Conservation (phyloP, 2,888 invertebrate species). For the Podabrus alpinus region DNA sequence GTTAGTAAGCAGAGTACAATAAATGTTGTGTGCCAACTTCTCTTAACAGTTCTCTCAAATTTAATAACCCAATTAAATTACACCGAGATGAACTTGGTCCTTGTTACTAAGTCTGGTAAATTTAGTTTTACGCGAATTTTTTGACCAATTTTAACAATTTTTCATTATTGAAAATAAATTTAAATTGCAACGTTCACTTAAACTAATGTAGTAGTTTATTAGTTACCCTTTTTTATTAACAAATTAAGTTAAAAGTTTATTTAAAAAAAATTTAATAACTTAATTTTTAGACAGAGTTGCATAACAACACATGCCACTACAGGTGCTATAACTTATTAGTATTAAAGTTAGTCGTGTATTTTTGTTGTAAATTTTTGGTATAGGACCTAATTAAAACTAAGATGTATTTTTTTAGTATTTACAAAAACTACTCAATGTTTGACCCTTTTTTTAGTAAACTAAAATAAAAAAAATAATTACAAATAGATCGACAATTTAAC, state of each 20-base stretch:
- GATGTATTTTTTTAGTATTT: background rate
- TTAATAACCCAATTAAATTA: constrained; percentile 48
- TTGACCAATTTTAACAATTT: constrained; percentile 44
- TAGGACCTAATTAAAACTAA: constrained; percentile 24
- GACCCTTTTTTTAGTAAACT: background rate
- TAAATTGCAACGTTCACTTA: constrained; percentile 32
- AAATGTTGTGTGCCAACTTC: constrained; percentile 40
- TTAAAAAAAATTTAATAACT: constrained; percentile 7
- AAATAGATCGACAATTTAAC: constrained; percentile 8
- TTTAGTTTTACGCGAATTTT: constrained; percentile 5
- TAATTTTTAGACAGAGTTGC: constrained; percentile 1
- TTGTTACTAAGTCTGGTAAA: constrained; percentile 27
- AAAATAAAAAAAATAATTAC: background rate
- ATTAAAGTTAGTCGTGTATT: constrained; percentile 13
- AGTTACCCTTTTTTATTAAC: constrained; percentile 6
- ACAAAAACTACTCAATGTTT: background rate
- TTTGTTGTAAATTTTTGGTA: constrained; percentile 21
- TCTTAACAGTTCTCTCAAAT: constrained; percentile 45
- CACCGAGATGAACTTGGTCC: constrained; percentile 44
- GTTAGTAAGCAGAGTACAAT: constrained; percentile 34
- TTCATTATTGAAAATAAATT: constrained; percentile 52
- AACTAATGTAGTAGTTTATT: constrained; percentile 11
- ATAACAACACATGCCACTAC: constrained; percentile 17
- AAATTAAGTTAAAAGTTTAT: constrained; percentile 6
- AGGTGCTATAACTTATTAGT: constrained; percentile 27